These are phyloP conservation scores for Piezodorus guildinii DNA, from an alignment of 1,140 invertebrate genomes.

Conservation along the genomic window DNA sequence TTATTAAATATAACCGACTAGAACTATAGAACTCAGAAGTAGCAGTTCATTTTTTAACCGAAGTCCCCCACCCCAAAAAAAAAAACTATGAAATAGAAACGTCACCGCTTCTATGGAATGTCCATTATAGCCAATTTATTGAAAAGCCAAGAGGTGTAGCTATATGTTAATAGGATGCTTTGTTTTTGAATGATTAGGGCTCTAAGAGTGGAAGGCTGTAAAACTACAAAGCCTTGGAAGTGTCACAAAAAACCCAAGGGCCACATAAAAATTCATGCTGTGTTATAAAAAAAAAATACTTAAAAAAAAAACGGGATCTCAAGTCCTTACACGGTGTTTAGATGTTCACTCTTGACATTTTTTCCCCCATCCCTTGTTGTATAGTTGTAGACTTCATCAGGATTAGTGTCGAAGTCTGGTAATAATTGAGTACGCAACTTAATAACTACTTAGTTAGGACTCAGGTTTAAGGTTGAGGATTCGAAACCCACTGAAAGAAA, in stretches of 20 bases:
- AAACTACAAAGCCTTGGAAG: neutral
- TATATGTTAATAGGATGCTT: neutral
- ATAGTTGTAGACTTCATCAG: too few species aligned
- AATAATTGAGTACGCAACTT: too few species aligned
- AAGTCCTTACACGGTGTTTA: conserved; percentile 2
- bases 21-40: too few species aligned
- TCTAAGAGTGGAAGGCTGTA: neutral
- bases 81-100: neutral
- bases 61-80: too few species aligned
- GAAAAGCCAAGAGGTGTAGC: neutral
- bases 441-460: too few species aligned
- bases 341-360: neutral
- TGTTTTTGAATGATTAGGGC: neutral
- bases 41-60: too few species aligned
- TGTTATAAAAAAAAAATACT: neutral
- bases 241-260: conserved; percentile 2
- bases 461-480: too few species aligned
- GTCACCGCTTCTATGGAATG: neutral
- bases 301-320: neutral
- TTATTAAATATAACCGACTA: too few species aligned
- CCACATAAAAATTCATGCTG: neutral
- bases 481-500: too few species aligned
- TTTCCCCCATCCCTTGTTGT: neutral
- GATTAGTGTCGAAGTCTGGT: too few species aligned
- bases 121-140: neutral